phyloP scores from a whole-genome alignment of 2,888 invertebrate species.

The Trachelus tabidus region DNA sequence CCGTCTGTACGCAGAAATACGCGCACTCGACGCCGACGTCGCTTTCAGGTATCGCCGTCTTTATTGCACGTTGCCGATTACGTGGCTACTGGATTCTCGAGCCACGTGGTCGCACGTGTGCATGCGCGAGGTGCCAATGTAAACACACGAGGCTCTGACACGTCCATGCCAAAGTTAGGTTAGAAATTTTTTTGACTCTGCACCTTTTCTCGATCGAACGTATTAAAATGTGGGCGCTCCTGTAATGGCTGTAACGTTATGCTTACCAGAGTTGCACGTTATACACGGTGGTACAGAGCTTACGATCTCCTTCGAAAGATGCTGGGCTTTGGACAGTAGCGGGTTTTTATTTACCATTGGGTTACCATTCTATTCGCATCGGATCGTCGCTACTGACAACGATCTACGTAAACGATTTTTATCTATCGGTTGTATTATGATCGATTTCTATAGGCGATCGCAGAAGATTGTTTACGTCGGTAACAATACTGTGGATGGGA shows the following conservation, averaged over 20 bases:
- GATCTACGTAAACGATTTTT: neutral
- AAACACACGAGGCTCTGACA: neutral
- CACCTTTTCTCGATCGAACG: neutral
- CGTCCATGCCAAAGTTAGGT: neutral
- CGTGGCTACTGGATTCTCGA: constrained; percentile 26
- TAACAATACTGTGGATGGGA: neutral
- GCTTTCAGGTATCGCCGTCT: neutral
- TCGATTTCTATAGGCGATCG: neutral
- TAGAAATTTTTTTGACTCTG: neutral
- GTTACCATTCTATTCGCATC: neutral
- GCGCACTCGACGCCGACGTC: neutral
- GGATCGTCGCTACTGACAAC: neutral
- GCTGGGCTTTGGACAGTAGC: neutral
- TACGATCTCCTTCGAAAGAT: neutral
- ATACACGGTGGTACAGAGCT: neutral
- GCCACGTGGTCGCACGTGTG: constrained; percentile 24
- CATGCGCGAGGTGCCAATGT: constrained; percentile 37
- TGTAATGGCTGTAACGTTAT: neutral
- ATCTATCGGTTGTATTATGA: neutral
- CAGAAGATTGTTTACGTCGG: neutral
- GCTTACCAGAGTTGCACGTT: neutral
- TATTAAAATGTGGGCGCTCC: neutral
- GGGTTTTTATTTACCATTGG: neutral
- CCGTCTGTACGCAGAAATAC: neutral
- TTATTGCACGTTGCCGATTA: neutral